Conservation (phyloP, 1,140 invertebrate genomes). For the Nephila pilipes region DNA sequence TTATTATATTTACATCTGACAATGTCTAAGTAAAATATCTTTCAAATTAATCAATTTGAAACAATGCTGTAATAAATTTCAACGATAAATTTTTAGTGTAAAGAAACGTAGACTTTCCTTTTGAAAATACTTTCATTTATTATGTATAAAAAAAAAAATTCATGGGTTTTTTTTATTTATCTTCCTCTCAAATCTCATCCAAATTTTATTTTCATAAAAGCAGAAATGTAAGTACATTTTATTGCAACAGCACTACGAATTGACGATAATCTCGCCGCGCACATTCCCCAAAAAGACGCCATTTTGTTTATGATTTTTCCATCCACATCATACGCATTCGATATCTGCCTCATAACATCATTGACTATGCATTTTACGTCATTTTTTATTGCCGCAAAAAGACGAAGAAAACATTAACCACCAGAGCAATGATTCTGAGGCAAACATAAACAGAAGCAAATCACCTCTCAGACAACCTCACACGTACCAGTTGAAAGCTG, state of each 20-base stretch:
- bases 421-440: not conserved
- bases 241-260: not conserved
- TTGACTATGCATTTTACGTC: conserved; percentile 10
- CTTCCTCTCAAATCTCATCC: not conserved
- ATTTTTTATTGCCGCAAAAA: not conserved
- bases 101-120: too few relatives aligned
- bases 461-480: not conserved
- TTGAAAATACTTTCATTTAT: too few relatives aligned
- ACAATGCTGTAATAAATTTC: too few relatives aligned
- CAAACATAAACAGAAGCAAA: not conserved
- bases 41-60: too few relatives aligned
- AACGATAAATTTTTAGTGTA: too few relatives aligned
- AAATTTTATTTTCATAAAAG: not conserved
- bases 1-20: too few relatives aligned
- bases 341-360: not conserved
- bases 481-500: conserved; percentile 25
- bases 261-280: not conserved
- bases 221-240: not conserved
- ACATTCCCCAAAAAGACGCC: not conserved
- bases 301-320: not conserved
- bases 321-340: not conserved
- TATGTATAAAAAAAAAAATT: too few relatives aligned
- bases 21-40: too few relatives aligned
- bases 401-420: not conserved
- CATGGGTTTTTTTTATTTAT: not conserved